These are phyloP conservation scores for Formica aserva DNA, from an alignment of 2,888 invertebrate species.

Conservation along the genomic window DNA sequence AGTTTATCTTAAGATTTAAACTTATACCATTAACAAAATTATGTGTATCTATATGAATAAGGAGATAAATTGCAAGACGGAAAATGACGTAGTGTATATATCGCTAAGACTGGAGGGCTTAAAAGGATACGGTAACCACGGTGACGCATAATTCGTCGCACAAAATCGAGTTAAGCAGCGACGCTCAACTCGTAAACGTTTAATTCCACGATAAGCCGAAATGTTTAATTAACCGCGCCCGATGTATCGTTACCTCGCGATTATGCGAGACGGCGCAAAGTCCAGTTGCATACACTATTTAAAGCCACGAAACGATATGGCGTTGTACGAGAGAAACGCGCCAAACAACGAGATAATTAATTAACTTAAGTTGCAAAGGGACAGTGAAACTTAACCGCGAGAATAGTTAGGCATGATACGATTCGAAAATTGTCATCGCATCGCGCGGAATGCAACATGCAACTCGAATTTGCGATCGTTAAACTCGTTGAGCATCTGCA, in stretches of 20 bases:
- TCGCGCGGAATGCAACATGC: background rate
- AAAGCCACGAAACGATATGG: constrained; percentile 25
- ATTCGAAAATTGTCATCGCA: constrained; percentile 55
- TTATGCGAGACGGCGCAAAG: constrained; percentile 42
- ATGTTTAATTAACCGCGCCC: constrained; percentile 67
- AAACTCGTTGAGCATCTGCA: constrained; percentile 9
- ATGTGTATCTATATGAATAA: background rate
- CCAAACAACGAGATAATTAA: constrained; percentile 72
- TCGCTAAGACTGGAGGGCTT: background rate
- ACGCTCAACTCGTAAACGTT: constrained; percentile 13
- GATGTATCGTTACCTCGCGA: constrained; percentile 57
- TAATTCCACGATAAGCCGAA: constrained; percentile 57
- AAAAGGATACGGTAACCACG: background rate
- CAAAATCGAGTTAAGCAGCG: constrained; percentile 38
- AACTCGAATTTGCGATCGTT: background rate
- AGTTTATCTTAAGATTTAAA: background rate
- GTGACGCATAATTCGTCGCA: constrained; percentile 29
- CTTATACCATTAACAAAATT: background rate
- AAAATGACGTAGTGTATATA: background rate
- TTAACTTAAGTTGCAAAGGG: constrained; percentile 60
- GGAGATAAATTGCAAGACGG: background rate
- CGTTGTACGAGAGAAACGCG: constrained; percentile 33
- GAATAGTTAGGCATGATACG: constrained; percentile 11
- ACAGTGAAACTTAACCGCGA: constrained; percentile 56
- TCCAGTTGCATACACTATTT: constrained; percentile 66